These are phyloP conservation scores for Stichodactyla helianthus DNA, from an alignment of 64 coral and sea anemone species.

Conservation along the genomic window DNA sequence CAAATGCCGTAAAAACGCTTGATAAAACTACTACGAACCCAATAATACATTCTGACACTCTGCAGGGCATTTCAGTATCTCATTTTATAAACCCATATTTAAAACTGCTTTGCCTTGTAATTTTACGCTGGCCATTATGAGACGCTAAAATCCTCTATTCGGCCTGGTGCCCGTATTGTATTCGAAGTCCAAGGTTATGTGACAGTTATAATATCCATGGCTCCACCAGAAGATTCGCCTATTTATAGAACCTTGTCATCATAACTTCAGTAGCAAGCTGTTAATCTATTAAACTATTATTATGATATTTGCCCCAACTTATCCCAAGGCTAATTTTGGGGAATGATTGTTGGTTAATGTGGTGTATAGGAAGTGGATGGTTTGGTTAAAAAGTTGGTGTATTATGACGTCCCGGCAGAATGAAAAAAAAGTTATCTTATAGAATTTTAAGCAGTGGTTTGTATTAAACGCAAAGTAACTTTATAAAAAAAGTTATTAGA, in stretches of 20 bases:
- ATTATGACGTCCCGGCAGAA: no score
- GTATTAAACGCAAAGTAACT: not conserved
- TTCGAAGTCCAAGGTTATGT: not conserved
- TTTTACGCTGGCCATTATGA: not conserved
- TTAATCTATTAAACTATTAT: not conserved
- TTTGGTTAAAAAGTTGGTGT: not conserved
- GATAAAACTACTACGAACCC: no score
- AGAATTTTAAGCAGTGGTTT: not conserved
- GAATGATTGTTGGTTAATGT: not conserved
- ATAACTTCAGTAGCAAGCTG: not conserved
- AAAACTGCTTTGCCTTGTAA: no score
- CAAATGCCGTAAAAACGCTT: no score
- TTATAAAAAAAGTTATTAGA: not conserved
- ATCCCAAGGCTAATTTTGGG: conserved; percentile 1
- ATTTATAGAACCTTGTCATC: not conserved
- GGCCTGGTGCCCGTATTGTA: not conserved
- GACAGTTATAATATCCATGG: not conserved
- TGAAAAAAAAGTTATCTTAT: no score
- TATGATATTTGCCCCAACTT: not conserved
- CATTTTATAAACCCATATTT: no score
- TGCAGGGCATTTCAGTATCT: no score
- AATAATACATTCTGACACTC: no score
- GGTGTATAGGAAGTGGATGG: not conserved
- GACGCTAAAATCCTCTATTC: not conserved
- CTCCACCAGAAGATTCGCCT: not conserved